Base-by-base conservation (phyloP, 2,797 vertebrate species). In the Tokudaia tokunoshimensis region DNA sequence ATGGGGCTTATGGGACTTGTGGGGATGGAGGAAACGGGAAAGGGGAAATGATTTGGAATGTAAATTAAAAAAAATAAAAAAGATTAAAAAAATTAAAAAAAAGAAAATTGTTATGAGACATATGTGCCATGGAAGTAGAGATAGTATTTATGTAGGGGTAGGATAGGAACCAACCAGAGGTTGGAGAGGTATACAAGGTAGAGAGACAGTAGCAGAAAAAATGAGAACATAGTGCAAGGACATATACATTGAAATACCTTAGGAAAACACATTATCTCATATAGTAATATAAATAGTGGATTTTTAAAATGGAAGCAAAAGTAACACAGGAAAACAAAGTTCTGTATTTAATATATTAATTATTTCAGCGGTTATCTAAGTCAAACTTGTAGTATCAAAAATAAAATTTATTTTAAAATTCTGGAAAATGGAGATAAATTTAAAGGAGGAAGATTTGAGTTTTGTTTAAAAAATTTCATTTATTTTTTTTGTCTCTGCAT, bases 171-270 rank as follows among this genome's bases (percentile, higher is more conserved):
- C 15, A 11, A 1, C 1, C 11, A 13, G 44, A 67, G 3, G 11
- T n/a, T 31, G 2, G 15, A 34, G 10, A 19, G 9, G 11, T 29
- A 0, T 4, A 17, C 3, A 47, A 14, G 47, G 14, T 9, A 11
- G 67, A 17, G 20, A 20, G 2, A 22, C 14, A 44, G 13, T 5
- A 44, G 37, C 24, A 3, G 81, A 4, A 12, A 14, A n/a, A 7
- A 86, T 52, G 20, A 37, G 47, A 70, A 15, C 31, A 72, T 22
- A 37, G 22, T 52, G 2, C 34, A 50, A 13, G 37, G 22, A 17
- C 34, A 11, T 34, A 52, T 7, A 14, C 1, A 29, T 17, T 37
- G 41, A 82, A 29, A 67, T 50, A 31, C 19, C 8, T n/a, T 29
- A 34, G 19, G 6, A 50, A 61, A 29, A 17, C 55, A 6, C 82